phyloP scores from a whole-genome alignment of 1,140 invertebrate species.

The Plectrocnemia conspersa region DNA sequence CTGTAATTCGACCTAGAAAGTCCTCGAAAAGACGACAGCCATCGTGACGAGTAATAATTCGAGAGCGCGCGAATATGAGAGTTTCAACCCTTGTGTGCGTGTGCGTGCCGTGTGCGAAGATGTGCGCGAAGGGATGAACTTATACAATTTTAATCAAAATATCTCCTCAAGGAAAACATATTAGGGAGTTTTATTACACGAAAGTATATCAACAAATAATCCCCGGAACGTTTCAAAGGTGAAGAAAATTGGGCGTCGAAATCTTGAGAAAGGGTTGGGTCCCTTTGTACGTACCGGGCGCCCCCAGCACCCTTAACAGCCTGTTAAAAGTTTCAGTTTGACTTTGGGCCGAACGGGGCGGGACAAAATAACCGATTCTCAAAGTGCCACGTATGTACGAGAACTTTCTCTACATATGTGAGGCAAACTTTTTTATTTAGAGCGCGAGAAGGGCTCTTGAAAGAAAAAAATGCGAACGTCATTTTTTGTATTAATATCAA shows the following conservation, averaged over 20 bases:
- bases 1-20: no score
- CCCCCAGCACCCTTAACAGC: slow-evolving; percentile 16
- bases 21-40: no score
- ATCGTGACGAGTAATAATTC: no score
- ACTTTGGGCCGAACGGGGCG: slow-evolving; percentile 22
- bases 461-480: no score
- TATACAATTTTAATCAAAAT: slow-evolving; percentile 24
- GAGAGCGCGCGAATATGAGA: not conserved
- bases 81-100: not conserved
- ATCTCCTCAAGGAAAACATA: slow-evolving; percentile 24
- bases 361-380: slow-evolving; percentile 15
- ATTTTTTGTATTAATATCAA: no score
- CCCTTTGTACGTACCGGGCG: slow-evolving; percentile 17
- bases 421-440: no score
- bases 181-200: slow-evolving; percentile 25
- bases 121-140: no score
- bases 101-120: not conserved
- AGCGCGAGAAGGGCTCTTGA: no score
- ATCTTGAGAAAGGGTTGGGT: slow-evolving; percentile 25
- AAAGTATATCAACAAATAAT: slow-evolving; percentile 26
- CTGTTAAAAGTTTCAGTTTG: slow-evolving; percentile 26
- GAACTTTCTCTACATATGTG: no score
- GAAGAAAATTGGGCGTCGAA: slow-evolving; percentile 25
- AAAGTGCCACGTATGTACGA: not conserved
- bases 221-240: slow-evolving; percentile 21